Percentiles rank a stretch among this genome's conserved stretches.
phyloP scores from a whole-genome alignment of 2,113 vertebrate species.

The Desmodus rotundus region DNA sequence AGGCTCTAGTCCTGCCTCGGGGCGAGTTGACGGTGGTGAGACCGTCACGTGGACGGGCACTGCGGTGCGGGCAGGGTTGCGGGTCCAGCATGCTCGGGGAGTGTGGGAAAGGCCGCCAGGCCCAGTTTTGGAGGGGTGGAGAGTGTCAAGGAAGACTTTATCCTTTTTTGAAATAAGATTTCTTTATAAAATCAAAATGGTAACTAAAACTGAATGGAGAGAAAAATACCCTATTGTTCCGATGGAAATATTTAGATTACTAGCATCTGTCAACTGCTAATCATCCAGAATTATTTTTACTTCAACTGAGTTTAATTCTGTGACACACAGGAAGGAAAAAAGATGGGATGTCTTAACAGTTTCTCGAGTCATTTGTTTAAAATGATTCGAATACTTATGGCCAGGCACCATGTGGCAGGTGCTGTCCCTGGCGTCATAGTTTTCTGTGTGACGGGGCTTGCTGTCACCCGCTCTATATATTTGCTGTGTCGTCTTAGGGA shows the following conservation, averaged over 20 bases:
- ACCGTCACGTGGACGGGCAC: fast-evolving
- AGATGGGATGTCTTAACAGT: not conserved
- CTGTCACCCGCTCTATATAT: not conserved
- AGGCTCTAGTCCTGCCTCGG: not conserved
- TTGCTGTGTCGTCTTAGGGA: not conserved
- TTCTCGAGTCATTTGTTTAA: not conserved
- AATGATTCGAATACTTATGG: not conserved
- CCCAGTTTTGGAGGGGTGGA: not conserved
- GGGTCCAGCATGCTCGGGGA: not conserved
- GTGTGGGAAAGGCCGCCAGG: fast-evolving
- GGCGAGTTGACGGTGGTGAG: not conserved
- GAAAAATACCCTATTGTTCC: not conserved
- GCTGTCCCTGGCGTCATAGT: not conserved
- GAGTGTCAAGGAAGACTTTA: not conserved
- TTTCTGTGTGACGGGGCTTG: not conserved
- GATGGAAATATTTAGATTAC: not conserved
- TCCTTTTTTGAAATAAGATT: not conserved
- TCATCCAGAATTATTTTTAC: not conserved
- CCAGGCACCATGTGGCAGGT: not conserved
- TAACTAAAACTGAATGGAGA: not conserved
- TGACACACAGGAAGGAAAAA: not conserved
- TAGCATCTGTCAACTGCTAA: not conserved
- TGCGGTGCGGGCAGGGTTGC: fast-evolving
- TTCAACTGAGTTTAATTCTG: constrained; percentile 20
- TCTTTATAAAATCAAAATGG: not conserved